Evolutionary conservation across 2,797 vertebrate genomes (phyloP).

Genomic region (Xenopus petersii): DNA sequence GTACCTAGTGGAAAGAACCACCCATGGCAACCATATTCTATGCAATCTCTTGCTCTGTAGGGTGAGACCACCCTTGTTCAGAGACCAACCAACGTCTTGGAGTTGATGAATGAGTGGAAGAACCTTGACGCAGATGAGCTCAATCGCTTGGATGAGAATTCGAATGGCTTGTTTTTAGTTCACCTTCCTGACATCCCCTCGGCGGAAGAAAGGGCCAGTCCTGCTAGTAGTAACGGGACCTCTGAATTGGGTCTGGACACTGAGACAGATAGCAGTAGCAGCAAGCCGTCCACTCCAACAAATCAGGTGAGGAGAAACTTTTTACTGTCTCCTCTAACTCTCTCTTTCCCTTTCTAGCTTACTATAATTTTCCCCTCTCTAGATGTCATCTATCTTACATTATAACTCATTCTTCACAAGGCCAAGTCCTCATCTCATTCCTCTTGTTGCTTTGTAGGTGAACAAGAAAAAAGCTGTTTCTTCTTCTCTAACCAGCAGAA

Average conservation of each 20-base stretch:
- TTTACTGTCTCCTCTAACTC: too few relatives aligned
- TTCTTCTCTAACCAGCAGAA: constrained; percentile 49
- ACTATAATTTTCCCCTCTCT: too few relatives aligned
- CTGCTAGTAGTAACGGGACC: constrained; percentile 46
- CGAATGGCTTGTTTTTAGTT: constrained; percentile 12
- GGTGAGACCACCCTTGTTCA: constrained; percentile 67
- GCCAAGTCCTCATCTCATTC: too few relatives aligned
- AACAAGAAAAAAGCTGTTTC: constrained; percentile 47
- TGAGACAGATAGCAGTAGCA: constrained; percentile 52
- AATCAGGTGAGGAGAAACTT: constrained; percentile 51
- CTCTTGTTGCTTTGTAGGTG: background rate
- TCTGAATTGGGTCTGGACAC: constrained; percentile 35
- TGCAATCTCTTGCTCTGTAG: constrained; percentile 54
- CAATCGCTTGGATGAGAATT: constrained; percentile 25
- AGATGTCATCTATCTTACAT: too few relatives aligned
- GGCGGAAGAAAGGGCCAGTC: constrained; percentile 28
- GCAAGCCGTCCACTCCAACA: constrained; percentile 48
- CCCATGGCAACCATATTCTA: too few relatives aligned
- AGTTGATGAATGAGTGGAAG: constrained; percentile 77
- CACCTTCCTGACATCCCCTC: constrained; percentile 34
- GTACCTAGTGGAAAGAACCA: too few relatives aligned
- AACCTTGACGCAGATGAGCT: constrained; percentile 56
- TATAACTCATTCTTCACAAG: too few relatives aligned
- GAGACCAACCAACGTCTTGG: constrained; percentile 74
- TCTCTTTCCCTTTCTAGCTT: too few relatives aligned